Conservation (phyloP, 2,797 vertebrate genomes). For the Austrolebias charrua region DNA sequence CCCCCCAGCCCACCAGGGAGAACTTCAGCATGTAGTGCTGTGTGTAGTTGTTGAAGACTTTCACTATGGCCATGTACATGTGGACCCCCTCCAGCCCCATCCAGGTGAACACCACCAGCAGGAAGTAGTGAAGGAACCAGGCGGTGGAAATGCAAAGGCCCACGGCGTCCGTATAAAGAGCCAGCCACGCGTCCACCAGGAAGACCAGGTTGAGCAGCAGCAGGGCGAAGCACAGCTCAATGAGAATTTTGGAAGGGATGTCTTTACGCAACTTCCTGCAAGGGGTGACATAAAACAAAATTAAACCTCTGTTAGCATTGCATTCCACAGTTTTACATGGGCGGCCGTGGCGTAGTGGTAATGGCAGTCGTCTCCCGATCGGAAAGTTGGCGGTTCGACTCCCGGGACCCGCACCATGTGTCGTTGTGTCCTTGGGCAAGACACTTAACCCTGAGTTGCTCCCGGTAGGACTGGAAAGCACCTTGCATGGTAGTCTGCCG, state of each 20-base stretch:
- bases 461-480: too few species aligned
- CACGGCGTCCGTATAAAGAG: conserved; percentile 77
- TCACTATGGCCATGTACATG: conserved; percentile 95
- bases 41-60: conserved; percentile 94
- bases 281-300: conserved; percentile 2
- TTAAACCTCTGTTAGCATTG: not conserved
- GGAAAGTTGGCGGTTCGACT: too few species aligned
- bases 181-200: conserved; percentile 91
- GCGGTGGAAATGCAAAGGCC: conserved; percentile 93
- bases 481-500: too few species aligned
- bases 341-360: too few species aligned
- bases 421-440: too few species aligned
- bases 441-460: too few species aligned
- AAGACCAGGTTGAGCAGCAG: conserved; percentile 91
- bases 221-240: conserved; percentile 89
- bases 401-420: too few species aligned
- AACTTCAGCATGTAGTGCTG: conserved; percentile 92
- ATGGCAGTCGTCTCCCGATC: too few species aligned
- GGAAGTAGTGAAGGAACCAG: conserved; percentile 96
- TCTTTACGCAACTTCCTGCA: conserved; percentile 92
- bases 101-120: conserved; percentile 95
- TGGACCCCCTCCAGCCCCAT: conserved; percentile 98
- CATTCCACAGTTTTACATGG: too few species aligned
- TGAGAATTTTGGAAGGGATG: conserved; percentile 94
- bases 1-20: conserved; percentile 92